Conservation (phyloP, 2,113 vertebrate genomes). For the Epinephelus lanceolatus region DNA sequence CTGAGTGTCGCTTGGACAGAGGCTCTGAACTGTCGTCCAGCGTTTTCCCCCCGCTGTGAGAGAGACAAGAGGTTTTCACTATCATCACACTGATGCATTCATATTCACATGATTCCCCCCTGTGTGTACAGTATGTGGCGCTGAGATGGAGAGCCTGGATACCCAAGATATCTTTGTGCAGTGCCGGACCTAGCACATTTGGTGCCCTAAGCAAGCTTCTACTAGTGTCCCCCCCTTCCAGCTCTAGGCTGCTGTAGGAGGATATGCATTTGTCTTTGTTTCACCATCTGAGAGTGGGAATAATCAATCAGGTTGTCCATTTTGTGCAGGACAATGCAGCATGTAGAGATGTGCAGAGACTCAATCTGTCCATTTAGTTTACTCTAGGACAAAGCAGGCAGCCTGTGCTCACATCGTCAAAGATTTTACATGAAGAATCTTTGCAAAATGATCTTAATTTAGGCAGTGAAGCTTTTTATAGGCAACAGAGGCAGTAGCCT, state of each 20-base stretch:
- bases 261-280: background rate
- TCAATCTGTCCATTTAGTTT: background rate
- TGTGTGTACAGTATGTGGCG: constrained; percentile 35
- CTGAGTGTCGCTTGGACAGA: constrained; percentile 96
- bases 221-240: no score
- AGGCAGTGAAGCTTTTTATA: no score
- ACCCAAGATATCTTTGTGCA: no score
- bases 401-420: background rate
- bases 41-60: constrained; percentile 83
- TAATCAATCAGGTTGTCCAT: constrained; percentile 1
- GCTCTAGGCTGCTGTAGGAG: no score
- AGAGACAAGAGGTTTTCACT: constrained; percentile 49
- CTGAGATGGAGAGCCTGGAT: background rate
- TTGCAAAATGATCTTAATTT: no score
- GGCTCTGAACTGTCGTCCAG: constrained; percentile 91
- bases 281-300: background rate
- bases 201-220: no score
- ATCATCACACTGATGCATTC: constrained; percentile 15
- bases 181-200: no score
- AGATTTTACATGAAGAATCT: background rate
- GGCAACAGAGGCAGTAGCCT: no score
- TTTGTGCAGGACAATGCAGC: background rate
- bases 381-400: background rate
- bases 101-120: constrained; percentile 14
- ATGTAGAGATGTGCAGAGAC: constrained; percentile 8